Conservation (phyloP, 2,113 vertebrate species). For the Pipa parva region DNA sequence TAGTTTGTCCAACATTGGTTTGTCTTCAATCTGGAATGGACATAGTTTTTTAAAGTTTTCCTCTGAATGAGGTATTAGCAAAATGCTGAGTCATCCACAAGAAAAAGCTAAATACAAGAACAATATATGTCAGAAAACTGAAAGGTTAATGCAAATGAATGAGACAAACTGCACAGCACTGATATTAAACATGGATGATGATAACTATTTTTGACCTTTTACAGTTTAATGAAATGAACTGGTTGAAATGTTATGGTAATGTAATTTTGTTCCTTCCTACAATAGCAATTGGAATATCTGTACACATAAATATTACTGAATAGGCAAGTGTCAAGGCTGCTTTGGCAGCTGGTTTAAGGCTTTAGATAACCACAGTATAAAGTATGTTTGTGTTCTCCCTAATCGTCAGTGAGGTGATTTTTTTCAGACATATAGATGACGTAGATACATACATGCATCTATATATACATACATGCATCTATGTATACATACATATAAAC, state of each 20-base stretch:
- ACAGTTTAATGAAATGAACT: slow-evolving; percentile 6
- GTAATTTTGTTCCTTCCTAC: slow-evolving; percentile 15
- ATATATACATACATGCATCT: too few species aligned
- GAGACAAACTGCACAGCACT: slow-evolving; percentile 6
- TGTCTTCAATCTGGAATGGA: slow-evolving; percentile 35
- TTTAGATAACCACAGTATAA: too few species aligned
- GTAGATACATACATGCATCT: too few species aligned
- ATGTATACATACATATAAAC: too few species aligned
- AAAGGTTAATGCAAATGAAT: slow-evolving; percentile 31
- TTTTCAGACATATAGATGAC: too few species aligned
- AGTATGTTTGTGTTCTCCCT: too few species aligned
- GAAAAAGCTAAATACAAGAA: background rate
- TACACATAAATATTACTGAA: slow-evolving; percentile 12
- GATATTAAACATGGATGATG: slow-evolving; percentile 24
- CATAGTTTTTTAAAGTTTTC: slow-evolving; percentile 26
- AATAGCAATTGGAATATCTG: slow-evolving; percentile 5
- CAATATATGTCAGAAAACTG: background rate
- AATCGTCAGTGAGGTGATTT: too few species aligned
- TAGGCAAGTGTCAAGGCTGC: background rate
- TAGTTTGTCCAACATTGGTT: slow-evolving; percentile 38
- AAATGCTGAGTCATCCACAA: slow-evolving; percentile 29
- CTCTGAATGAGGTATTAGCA: slow-evolving; percentile 30
- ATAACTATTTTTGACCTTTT: slow-evolving; percentile 11
- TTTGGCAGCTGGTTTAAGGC: background rate
- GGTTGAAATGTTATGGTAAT: slow-evolving; percentile 6